Base-by-base conservation (phyloP, 2,113 vertebrate genomes). In the Mixornis gularis region DNA sequence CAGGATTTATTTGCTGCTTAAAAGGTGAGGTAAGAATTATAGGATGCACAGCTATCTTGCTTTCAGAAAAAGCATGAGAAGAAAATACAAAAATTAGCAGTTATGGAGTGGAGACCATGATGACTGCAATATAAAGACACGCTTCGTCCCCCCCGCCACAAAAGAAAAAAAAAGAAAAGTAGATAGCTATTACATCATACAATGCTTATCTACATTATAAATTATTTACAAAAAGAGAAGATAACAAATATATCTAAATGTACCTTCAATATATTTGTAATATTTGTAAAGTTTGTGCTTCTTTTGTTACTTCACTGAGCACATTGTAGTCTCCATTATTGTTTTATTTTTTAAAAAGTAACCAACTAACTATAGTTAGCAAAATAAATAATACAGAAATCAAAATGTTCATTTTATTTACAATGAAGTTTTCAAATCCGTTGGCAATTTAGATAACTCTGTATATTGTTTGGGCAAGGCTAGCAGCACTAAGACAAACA, bases 131-230 rank as follows among this genome's bases (percentile, higher is more conserved):
- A 38, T 48, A 52, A 64, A 24, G 10, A n/a, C 2, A 46, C 4
- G 7, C 7, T 43, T 18, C n/a, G n/a, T 9, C 7, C 10, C 20
- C 4, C 4, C 1, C 3, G 0, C 11, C 17, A 56, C 10, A 21
- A 63, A 10, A 13, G 12, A 13, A 21, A 63, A 10, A 36, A 36
- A 36, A 36, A 36, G 36, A 36, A 36, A 36, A 3, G 6, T 29
- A 40, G 15, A 49, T 21, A 86, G 3, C 11, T 55, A 38, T 29
- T n/a, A 38, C 5, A 38, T 27, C 0, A 38, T 81, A 48, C 7
- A 24, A 12, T 24, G 3, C 52, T 80, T 43, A 48, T 38, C 14
- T 71, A n/a, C 20, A 30, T 51, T 10, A 27, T 21, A 48, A 58
- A 70, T 36, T 16, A 34, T 21, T 77, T 15, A 20, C 6, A 41